A percentile compares a stretch with the other conserved stretches of the same genome.
These are phyloP conservation scores for Microcaecilia unicolor DNA, from an alignment of 2,797 vertebrate genomes.

Conservation along the genomic window DNA sequence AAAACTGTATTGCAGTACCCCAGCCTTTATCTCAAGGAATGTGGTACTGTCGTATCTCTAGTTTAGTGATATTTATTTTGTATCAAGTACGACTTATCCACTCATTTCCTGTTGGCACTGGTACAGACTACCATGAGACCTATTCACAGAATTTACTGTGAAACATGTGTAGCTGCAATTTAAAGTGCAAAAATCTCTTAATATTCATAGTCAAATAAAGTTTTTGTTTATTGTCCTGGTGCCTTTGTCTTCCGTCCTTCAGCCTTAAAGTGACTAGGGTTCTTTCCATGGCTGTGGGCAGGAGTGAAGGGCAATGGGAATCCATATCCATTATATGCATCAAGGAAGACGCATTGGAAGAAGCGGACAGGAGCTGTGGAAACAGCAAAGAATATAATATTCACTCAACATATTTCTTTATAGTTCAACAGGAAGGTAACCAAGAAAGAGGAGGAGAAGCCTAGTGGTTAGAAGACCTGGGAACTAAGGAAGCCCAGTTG, in stretches of 20 bases:
- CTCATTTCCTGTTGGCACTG: constrained; percentile 2
- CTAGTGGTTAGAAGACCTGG: too few relatives aligned
- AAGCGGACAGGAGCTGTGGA: constrained; percentile 77
- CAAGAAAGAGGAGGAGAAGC: too few relatives aligned
- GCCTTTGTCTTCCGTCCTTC: constrained; percentile 57
- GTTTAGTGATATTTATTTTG: too few relatives aligned
- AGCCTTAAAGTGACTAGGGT: constrained; percentile 30
- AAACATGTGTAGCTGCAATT: constrained; percentile 21
- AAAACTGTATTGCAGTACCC: constrained; percentile 17
- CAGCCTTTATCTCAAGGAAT: constrained; percentile 16
- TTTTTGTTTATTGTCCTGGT: constrained; percentile 56
- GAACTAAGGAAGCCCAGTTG: not conserved
- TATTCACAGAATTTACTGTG: constrained; percentile 17
- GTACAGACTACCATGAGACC: constrained; percentile 14
- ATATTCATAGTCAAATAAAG: not conserved
- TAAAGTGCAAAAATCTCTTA: constrained; percentile 35
- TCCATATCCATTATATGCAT: constrained; percentile 71
- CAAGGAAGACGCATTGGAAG: constrained; percentile 86
- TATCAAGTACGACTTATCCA: constrained; percentile 4
- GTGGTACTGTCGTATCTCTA: constrained; percentile 16
- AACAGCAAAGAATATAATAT: constrained; percentile 5
- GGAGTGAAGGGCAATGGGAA: constrained; percentile 61
- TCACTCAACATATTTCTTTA: not conserved
- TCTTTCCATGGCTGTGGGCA: constrained; percentile 47
- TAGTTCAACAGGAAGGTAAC: too few relatives aligned